phyloP scores from a whole-genome alignment of 2,888 invertebrate species.

The Rugalucina vietnamica region DNA sequence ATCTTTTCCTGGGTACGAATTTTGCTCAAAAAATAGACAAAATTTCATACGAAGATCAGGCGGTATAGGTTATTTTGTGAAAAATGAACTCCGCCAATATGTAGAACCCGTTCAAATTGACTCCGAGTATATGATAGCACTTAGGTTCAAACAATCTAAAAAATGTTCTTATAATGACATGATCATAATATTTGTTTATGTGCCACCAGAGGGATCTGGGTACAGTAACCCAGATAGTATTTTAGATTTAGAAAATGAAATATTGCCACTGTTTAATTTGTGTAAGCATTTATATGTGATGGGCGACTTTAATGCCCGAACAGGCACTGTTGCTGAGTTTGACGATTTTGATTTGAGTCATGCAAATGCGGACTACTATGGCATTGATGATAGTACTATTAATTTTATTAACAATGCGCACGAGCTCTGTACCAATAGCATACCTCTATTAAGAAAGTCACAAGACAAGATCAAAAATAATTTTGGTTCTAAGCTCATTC shows the following conservation, averaged over 20 bases:
- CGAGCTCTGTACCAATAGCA: neutral
- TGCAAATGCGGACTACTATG: neutral
- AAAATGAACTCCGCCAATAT: neutral
- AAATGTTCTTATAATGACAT: neutral
- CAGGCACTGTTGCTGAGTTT: neutral
- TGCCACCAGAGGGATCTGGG: neutral
- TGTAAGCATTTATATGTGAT: neutral
- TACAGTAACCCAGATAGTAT: neutral
- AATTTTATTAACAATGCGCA: neutral
- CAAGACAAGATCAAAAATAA: neutral
- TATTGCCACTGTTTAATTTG: neutral
- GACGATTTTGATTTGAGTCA: neutral
- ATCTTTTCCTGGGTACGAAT: neutral
- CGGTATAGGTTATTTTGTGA: neutral
- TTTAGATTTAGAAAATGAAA: neutral
- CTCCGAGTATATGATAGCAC: neutral
- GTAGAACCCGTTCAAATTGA: neutral
- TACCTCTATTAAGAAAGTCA: neutral
- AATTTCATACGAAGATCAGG: neutral
- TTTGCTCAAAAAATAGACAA: neutral
- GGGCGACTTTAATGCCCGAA: neutral
- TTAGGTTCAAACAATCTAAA: neutral
- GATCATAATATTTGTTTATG: neutral
- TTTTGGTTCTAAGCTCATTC: neutral
- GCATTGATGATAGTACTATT: neutral